Evolutionary conservation across 2,888 invertebrate species (phyloP).

Genomic region (Pollenia griseotomentosa): DNA sequence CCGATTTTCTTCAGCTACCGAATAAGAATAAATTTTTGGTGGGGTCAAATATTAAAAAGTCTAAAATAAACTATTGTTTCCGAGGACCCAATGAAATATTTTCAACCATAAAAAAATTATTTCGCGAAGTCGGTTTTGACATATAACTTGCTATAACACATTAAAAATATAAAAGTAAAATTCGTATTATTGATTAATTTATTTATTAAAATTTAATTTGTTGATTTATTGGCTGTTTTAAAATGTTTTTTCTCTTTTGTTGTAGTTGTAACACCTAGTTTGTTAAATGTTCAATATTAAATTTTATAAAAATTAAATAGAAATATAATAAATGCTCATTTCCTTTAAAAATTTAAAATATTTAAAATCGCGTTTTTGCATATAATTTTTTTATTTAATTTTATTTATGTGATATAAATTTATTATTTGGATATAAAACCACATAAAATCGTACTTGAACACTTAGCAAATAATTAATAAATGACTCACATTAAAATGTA

Average conservation of each 20-base stretch:
- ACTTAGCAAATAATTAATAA: constrained; percentile 69
- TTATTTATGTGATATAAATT: constrained; percentile 43
- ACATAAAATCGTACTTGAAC: constrained; percentile 59
- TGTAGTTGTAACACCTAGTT: background rate
- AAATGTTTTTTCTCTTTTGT: background rate
- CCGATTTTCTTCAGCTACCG: too few species aligned
- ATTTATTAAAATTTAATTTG: too few species aligned
- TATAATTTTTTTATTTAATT: constrained; percentile 4
- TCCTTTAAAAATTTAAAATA: background rate
- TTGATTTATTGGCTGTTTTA: too few species aligned
- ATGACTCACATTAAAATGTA: constrained; percentile 49
- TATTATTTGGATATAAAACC: constrained; percentile 56
- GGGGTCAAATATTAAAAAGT: too few species aligned
- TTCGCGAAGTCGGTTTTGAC: too few species aligned
- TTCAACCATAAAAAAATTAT: too few species aligned
- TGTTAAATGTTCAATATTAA: background rate
- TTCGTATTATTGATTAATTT: too few species aligned
- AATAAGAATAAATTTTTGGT: too few species aligned
- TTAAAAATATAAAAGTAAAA: too few species aligned
- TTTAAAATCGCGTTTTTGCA: background rate
- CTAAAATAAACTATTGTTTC: too few species aligned
- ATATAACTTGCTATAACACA: too few species aligned
- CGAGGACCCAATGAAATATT: too few species aligned
- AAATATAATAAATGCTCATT: background rate
- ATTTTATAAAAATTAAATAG: background rate